These are phyloP conservation scores for Equus przewalskii DNA, from an alignment of 2,113 vertebrate genomes.

Conservation along the genomic window DNA sequence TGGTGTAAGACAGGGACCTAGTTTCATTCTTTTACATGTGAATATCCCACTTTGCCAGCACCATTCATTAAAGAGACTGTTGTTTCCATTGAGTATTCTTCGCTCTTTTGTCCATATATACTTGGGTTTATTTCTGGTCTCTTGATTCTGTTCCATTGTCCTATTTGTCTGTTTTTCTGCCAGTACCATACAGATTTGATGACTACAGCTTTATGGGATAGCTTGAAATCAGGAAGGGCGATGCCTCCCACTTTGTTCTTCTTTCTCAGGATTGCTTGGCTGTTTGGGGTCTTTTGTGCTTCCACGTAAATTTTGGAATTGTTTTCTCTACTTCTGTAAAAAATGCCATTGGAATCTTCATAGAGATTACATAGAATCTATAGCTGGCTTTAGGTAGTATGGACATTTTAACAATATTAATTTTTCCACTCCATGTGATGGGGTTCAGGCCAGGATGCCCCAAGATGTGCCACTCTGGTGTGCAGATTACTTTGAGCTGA, in stretches of 20 bases:
- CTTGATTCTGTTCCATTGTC: background rate
- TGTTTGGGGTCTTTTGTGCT: background rate
- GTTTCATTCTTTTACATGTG: background rate
- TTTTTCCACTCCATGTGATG: too few species aligned
- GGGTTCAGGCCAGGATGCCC: too few species aligned
- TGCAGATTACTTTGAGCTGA: too few species aligned
- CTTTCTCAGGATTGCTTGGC: background rate
- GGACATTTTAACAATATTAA: background rate
- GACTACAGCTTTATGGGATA: background rate
- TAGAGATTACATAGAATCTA: background rate
- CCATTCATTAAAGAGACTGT: background rate
- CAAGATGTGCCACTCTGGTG: too few species aligned
- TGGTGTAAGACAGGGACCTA: background rate
- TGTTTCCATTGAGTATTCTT: background rate
- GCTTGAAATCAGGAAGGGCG: background rate
- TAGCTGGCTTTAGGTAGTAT: background rate
- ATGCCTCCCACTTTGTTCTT: background rate
- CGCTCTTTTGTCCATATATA: background rate
- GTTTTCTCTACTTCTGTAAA: background rate
- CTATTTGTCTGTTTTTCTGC: background rate
- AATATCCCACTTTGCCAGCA: background rate
- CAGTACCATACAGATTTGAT: background rate
- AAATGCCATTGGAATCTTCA: background rate
- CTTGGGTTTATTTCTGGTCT: background rate
- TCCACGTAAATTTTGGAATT: background rate